Conservation (phyloP, 1,140 invertebrate species). For the Penaeus japonicus region DNA sequence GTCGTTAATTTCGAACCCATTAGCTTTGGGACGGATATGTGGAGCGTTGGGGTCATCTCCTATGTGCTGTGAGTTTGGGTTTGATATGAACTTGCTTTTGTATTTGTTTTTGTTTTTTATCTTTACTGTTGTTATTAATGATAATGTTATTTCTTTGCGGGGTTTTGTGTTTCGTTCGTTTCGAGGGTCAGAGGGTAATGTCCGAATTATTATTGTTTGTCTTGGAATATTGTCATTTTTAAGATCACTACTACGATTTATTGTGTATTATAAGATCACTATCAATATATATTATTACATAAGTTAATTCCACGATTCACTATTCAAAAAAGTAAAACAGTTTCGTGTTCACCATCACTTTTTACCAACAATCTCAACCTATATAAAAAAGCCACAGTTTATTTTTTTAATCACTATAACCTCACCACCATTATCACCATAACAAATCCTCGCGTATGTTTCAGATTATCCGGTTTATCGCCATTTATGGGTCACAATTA, state of each 20-base stretch:
- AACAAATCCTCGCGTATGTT: background rate
- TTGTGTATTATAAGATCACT: background rate
- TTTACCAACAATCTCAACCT: too few relatives aligned
- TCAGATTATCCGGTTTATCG: conserved; percentile 86
- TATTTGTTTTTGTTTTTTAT: too few relatives aligned
- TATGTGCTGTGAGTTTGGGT: conserved; percentile 94
- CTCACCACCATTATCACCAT: too few relatives aligned
- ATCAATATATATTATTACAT: too few relatives aligned
- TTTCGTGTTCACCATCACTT: too few relatives aligned
- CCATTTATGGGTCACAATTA: conserved; percentile 98
- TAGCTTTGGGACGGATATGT: conserved; percentile 94
- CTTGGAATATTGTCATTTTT: too few relatives aligned
- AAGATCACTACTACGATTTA: background rate
- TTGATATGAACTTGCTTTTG: background rate
- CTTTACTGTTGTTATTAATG: background rate
- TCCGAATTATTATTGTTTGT: too few relatives aligned
- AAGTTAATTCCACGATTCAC: too few relatives aligned
- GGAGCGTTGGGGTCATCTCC: conserved; percentile 96
- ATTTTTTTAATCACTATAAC: too few relatives aligned
- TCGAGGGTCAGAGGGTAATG: background rate
- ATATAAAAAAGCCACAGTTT: too few relatives aligned
- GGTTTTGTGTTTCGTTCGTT: background rate
- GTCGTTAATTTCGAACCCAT: conserved; percentile 98
- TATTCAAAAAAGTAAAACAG: too few relatives aligned
- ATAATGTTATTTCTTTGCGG: background rate